Conservation (phyloP, 2,113 vertebrate genomes). For the Chunga burmeisteri region DNA sequence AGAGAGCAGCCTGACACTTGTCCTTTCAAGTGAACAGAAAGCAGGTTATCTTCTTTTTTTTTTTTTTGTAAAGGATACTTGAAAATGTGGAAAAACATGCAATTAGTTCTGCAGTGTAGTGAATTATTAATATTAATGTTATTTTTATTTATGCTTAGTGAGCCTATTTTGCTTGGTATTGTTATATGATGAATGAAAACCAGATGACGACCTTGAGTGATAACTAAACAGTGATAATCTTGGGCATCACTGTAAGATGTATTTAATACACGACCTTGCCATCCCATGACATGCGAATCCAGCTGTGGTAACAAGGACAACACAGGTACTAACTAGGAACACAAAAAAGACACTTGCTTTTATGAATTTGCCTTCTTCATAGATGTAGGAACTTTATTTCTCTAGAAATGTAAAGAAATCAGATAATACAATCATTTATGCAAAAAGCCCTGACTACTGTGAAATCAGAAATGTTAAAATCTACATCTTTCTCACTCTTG, state of each 20-base stretch:
- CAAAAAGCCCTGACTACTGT: background rate
- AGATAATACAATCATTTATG: background rate
- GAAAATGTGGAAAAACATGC: background rate
- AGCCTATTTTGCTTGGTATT: background rate
- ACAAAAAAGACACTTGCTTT: background rate
- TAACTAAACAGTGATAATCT: background rate
- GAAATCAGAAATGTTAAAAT: background rate
- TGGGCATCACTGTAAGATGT: background rate
- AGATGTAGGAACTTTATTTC: background rate
- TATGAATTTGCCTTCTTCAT: background rate
- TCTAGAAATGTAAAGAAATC: background rate
- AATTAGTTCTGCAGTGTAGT: background rate
- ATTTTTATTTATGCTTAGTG: conserved; percentile 16
- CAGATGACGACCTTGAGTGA: background rate
- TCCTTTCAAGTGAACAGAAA: background rate
- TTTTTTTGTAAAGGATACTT: background rate
- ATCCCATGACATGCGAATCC: background rate
- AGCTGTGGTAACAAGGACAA: background rate
- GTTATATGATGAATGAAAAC: background rate
- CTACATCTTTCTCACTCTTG: background rate
- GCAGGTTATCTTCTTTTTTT: background rate
- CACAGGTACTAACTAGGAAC: background rate
- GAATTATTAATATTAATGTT: background rate
- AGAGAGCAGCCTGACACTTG: background rate
- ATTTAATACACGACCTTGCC: background rate